These are phyloP conservation scores for Nyleta sp. DNA, from an alignment of 2,888 invertebrate species.

Conservation along the genomic window DNA sequence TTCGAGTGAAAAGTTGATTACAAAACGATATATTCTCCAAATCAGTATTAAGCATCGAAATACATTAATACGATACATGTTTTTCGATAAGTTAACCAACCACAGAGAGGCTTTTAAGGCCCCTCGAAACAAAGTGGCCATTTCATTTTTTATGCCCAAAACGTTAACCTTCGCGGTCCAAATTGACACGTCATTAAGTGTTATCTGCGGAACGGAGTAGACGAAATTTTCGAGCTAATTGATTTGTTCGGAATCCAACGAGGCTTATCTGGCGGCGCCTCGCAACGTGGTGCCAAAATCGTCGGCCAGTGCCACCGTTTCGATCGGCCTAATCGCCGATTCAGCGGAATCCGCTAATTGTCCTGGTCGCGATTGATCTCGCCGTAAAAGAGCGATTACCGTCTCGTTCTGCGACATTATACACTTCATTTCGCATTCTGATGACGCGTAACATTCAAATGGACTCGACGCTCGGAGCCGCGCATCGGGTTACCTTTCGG, in stretches of 20 bases:
- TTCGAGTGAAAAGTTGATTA: no score
- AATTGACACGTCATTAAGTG: conserved; percentile 33
- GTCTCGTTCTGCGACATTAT: conserved; percentile 48
- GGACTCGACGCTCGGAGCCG: conserved; percentile 59
- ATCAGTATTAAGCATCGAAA: no score
- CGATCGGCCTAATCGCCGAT: conserved; percentile 25
- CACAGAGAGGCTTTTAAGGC: neutral
- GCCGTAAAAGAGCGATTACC: conserved; percentile 61
- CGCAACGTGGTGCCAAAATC: conserved; percentile 26
- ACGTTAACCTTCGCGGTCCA: conserved; percentile 23
- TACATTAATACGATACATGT: no score
- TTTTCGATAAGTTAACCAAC: no score
- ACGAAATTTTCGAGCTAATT: conserved; percentile 48
- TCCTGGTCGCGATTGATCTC: conserved; percentile 51
- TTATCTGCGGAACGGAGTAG: conserved; percentile 30
- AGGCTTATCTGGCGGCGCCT: conserved; percentile 22
- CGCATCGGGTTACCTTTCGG: conserved; percentile 74
- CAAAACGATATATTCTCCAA: no score
- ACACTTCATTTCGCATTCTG: conserved; percentile 70
- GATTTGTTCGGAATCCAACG: conserved; percentile 29
- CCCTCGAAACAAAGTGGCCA: conserved; percentile 19
- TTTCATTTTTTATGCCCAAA: conserved; percentile 14
- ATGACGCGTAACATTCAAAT: conserved; percentile 61
- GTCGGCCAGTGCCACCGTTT: conserved; percentile 20
- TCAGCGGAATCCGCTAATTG: conserved; percentile 35